Base-by-base conservation (phyloP, 2,113 vertebrate genomes). In the Grus americana region DNA sequence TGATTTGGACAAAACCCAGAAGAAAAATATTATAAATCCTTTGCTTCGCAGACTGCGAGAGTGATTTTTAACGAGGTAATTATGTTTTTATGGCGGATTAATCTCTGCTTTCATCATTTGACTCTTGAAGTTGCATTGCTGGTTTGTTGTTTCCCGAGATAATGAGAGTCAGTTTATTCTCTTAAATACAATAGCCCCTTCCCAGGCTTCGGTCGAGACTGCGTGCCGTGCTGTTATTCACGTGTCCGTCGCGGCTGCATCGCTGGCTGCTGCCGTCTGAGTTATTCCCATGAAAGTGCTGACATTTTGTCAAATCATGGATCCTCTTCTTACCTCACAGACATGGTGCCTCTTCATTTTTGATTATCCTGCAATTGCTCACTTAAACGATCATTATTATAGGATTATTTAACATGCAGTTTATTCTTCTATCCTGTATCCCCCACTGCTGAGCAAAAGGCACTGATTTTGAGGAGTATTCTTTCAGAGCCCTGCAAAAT, bases 11-110 rank as follows among this genome's bases (percentile, higher is more conserved):
- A 58, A 94, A 91, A 91, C 86, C 70, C 86, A 85, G 86, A 68
- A 91, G 86, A 87, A 91, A 82, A 79, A 76, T 40, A 30, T 6
- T 71, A 40, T 61, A 88, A 96, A 91, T 90, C 34, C 62, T 88
- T 95, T 87, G 88, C 91, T 95, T 79, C 10, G 2, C 50, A 63
- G 78, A 61, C 73, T 42, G 58, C 0, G 3, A 82, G 92, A 93
- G 83, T 34, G 86, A 32, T 91, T 87, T 92, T 87, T 89, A 95
- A 94, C 1, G 5, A 92, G 92, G 73, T 72, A 92, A 91, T 97
- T 95, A 92, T 38, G 50, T 40, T 92, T 97, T 95, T 95, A 90
- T 85, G 87, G 92, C 4, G 11, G 70, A 70, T 87, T 85, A 91
- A 92, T 95, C 87, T 91, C 58, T 76, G 58, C 62, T 96, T 92